phyloP scores from a whole-genome alignment of 2,888 invertebrate genomes.

The Neoascia interrupta region DNA sequence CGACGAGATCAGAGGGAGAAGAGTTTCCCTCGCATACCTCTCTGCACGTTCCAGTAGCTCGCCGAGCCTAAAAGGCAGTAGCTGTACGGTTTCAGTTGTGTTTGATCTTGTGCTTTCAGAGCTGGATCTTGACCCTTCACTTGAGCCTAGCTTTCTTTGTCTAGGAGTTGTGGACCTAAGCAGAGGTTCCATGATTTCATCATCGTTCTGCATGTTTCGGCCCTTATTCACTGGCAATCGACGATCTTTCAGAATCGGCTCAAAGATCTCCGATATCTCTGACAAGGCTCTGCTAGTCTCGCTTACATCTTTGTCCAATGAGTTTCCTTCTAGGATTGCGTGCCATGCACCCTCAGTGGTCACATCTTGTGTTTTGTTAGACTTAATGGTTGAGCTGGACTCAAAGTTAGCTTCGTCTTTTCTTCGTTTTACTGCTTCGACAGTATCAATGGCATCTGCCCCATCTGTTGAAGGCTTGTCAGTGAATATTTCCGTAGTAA shows the following conservation, averaged over 20 bases:
- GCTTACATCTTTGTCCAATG: constrained; percentile 77
- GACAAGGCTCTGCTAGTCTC: constrained; percentile 77
- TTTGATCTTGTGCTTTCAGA: constrained; percentile 73
- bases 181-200: constrained; percentile 88
- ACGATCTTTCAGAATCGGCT: constrained; percentile 80
- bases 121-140: constrained; percentile 75
- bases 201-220: constrained; percentile 73
- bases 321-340: constrained; percentile 81
- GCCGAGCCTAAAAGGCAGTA: constrained; percentile 88
- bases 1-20: constrained; percentile 88
- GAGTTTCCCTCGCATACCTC: constrained; percentile 88
- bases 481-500: constrained; percentile 70
- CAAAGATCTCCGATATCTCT: constrained; percentile 80
- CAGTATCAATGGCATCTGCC: constrained; percentile 73
- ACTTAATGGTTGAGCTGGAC: constrained; percentile 76
- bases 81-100: constrained; percentile 84
- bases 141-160: constrained; percentile 80
- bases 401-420: constrained; percentile 79
- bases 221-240: constrained; percentile 74
- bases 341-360: constrained; percentile 80
- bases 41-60: constrained; percentile 91
- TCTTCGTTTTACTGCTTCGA: constrained; percentile 76
- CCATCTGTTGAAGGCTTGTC: constrained; percentile 35
- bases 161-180: constrained; percentile 83
- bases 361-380: constrained; percentile 75